Base-by-base conservation (phyloP, 2,888 invertebrate genomes). In the Smittia aterrima region DNA sequence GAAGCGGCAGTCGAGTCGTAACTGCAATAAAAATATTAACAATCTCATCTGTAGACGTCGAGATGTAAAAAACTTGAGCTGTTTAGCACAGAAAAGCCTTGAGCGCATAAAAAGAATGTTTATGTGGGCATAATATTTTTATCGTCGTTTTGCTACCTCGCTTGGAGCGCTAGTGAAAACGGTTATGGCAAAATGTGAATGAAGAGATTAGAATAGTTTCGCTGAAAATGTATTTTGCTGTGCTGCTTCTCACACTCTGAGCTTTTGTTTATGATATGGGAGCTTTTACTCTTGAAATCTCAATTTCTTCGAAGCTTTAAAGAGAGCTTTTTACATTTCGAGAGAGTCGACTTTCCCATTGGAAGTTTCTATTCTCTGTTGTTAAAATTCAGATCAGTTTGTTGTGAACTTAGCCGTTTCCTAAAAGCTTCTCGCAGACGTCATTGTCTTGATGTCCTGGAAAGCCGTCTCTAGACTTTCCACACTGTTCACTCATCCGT, bases 21-120 rank as follows among this genome's bases (percentile, higher is more conserved):
- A 38, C 40, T 67, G 40, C 22, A 38, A 40, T 67, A 67, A 67
- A 67, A 67, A 40, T 67, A 67, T 67, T 67, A 67, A 67, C 40
- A 67, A 40, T 67, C 40, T 67, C 67, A 67, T 67, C 38, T 18
- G 67, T 40, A 40, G 27, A 25, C 27, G 18, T 40, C 67, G 18
- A 67, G 16, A 9, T 40, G 40, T 40, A 40, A 40, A 40, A 67
- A 58, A 58, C n/a, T n/a, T 11, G 58, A 58, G 58, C 58, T 58
- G 22, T 58, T 7, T 3, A 3, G 18, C 40, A 40, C 40, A 67
- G 64, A 25, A 64, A 64, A 64, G 25, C 9, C 22, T 18, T 25
- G 16, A 67, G 20, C 40, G 20, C 67, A 67, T 40, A 38, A 67
- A 40, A 67, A 66, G n/a, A 66, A 66, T 66, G 66, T 66, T 67